Conservation (phyloP, 92 coral and sea anemone species). For the Virgularia gustaviana region DNA sequence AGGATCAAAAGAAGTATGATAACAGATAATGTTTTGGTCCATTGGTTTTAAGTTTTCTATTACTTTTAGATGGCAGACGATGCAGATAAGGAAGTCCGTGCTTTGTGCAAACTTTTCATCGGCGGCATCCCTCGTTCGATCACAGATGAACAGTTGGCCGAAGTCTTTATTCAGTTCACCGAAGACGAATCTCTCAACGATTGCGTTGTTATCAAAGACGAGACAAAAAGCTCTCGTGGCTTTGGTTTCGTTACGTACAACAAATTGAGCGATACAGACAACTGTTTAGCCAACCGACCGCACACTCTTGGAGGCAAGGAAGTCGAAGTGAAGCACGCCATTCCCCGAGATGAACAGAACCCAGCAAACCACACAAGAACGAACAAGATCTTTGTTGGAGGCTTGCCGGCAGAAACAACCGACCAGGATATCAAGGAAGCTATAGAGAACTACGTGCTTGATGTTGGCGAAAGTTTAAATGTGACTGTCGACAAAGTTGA, state of each 20-base stretch:
- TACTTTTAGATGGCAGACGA: constrained; percentile 7
- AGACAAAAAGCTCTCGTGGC: constrained; percentile 66
- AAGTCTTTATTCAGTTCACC: constrained; percentile 40
- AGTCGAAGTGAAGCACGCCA: constrained; percentile 91
- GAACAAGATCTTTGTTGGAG: constrained; percentile 90
- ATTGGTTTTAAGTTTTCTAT: background rate
- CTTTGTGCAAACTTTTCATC: constrained; percentile 79
- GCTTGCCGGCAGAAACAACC: constrained; percentile 62
- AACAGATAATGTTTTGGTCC: too few relatives aligned
- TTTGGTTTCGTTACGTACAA: constrained; percentile 86
- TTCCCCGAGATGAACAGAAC: constrained; percentile 79
- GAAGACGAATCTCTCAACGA: constrained; percentile 61
- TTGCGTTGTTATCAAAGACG: constrained; percentile 60
- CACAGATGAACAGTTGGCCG: constrained; percentile 25
- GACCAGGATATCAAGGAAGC: constrained; percentile 60
- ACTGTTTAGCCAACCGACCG: constrained; percentile 59
- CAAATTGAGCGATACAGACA: constrained; percentile 44
- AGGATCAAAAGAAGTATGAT: too few relatives aligned
- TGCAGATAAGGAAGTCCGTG: constrained; percentile 39
- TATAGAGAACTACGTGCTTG: constrained; percentile 57
- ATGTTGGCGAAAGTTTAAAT: constrained; percentile 21
- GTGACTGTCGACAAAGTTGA: constrained; percentile 53
- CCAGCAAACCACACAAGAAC: constrained; percentile 64
- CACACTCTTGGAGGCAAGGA: constrained; percentile 73
- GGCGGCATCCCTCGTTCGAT: constrained; percentile 70